phyloP scores from a whole-genome alignment of 2,888 invertebrate genomes.

The Catonia carolina region DNA sequence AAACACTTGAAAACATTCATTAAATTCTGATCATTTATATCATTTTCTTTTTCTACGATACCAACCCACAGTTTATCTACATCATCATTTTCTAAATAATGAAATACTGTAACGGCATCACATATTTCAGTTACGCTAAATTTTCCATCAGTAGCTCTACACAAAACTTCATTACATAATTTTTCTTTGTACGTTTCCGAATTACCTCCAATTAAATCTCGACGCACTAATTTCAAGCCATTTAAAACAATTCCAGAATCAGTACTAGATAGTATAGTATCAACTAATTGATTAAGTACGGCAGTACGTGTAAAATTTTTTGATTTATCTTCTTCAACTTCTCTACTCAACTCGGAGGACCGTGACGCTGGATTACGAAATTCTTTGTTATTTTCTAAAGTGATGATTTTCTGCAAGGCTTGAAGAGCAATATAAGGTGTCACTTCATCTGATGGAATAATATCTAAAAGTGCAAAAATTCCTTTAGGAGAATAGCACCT shows the following conservation, averaged over 20 bases:
- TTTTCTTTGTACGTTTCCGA: constrained; percentile 43
- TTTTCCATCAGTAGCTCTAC: constrained; percentile 54
- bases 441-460: constrained; percentile 45
- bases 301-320: constrained; percentile 41
- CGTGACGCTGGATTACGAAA: constrained; percentile 34
- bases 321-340: constrained; percentile 36
- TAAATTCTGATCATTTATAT: constrained; percentile 53
- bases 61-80: constrained; percentile 63
- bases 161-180: constrained; percentile 55
- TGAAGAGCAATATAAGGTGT: constrained; percentile 44
- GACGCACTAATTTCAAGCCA: constrained; percentile 41
- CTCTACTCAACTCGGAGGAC: constrained; percentile 11
- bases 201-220: constrained; percentile 39
- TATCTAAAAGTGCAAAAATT: constrained; percentile 44
- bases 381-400: constrained; percentile 43
- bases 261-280: constrained; percentile 44
- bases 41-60: constrained; percentile 50
- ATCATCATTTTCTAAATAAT: constrained; percentile 46
- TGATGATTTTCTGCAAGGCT: constrained; percentile 44
- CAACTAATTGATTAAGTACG: constrained; percentile 46
- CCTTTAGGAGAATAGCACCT: constrained; percentile 39
- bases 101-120: constrained; percentile 50
- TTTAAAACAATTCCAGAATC: constrained; percentile 43
- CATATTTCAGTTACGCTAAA: constrained; percentile 54
- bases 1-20: constrained; percentile 51